Evolutionary conservation across 2,888 invertebrate species (phyloP), one percentile per base, ranked within the genome.

Genomic region (Ornithoptera priamus): DNA sequence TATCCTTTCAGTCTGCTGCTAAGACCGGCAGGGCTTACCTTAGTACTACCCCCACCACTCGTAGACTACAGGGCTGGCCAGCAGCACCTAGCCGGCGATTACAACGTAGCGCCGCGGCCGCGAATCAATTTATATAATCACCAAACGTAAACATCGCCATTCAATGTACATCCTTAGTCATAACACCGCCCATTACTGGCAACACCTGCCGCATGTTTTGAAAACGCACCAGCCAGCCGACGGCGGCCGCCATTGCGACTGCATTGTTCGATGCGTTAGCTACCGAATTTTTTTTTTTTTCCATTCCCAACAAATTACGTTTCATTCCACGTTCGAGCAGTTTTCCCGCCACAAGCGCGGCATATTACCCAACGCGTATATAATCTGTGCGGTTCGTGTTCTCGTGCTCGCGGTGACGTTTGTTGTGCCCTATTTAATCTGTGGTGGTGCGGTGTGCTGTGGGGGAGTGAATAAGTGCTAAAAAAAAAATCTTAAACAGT

Each of bases 191-290:
- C 8, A 6, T 24, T 46, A 36, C 59, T 68, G 53, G 59, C 67
- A 60, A 70, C 70, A 70, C 70, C 70, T 70, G 70, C 70, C 60
- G n/a, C 18, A 58, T 70, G 70, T 70, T 70, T 59, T 70, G 67
- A 70, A 70, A 70, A 70, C 70, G 39, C 50, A 53, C 62, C 30
- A 39, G 39, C 69, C 8, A 53, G 63, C 50, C 17, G 50, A 50
- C 62, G 46, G 24, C 24, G 46, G 57, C 42, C 58, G 10, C 50
- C 58, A 53, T 46, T 59, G 50, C 68, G 46, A 50, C 20, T 36
- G 68, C 63, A 68, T 68, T 68, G 68, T 68, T 68, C 62, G 22
- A 57, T 62, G 58, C 68, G 30, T 59, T 36, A 22, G 22, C 61
- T 56, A 17, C 39, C 18, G 24, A 61, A 63, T 53, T 53, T 53